Percentiles rank a stretch among this genome's conserved stretches.
phyloP scores from a whole-genome alignment of 2,888 invertebrate genomes.

The Plagodis pulveraria region DNA sequence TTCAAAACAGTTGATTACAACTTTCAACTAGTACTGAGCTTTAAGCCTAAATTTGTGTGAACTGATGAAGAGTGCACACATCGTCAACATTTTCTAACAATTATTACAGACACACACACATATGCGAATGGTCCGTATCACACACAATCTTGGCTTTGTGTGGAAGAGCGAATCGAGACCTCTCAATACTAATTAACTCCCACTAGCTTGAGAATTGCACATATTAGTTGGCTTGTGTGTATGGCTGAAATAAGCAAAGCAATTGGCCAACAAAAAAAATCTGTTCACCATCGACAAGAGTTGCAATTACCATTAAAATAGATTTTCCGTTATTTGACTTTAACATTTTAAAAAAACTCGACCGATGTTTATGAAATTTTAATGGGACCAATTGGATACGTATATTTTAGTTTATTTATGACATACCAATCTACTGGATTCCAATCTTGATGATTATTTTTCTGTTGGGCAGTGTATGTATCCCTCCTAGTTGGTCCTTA shows the following conservation, averaged over 20 bases:
- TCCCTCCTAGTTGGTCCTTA: no score
- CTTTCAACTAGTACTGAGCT: background rate
- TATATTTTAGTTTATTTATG: no score
- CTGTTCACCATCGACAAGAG: no score
- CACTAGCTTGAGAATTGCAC: slow-evolving; percentile 30
- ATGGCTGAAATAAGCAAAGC: background rate
- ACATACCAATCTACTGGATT: no score
- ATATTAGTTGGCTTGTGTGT: slow-evolving; percentile 29
- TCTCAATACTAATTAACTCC: slow-evolving; percentile 46
- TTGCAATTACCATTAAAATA: no score
- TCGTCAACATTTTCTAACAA: slow-evolving; percentile 52
- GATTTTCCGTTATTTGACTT: no score
- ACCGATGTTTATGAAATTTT: no score
- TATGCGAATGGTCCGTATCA: slow-evolving; percentile 38
- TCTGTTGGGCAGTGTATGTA: no score
- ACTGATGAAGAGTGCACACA: slow-evolving; percentile 47
- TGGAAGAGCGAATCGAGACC: slow-evolving; percentile 58
- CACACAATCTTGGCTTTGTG: slow-evolving; percentile 46
- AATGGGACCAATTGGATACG: no score
- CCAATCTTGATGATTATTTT: no score
- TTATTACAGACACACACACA: slow-evolving; percentile 41
- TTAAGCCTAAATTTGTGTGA: slow-evolving; percentile 25
- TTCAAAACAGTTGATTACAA: slow-evolving; percentile 12
- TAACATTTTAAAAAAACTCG: no score
- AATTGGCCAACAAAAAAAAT: no score